Percentiles rank a stretch among this genome's conserved stretches.
Conservation (phyloP, 35 echinoderm and acorn worm species). For the Heliocidaris tuberculata region DNA sequence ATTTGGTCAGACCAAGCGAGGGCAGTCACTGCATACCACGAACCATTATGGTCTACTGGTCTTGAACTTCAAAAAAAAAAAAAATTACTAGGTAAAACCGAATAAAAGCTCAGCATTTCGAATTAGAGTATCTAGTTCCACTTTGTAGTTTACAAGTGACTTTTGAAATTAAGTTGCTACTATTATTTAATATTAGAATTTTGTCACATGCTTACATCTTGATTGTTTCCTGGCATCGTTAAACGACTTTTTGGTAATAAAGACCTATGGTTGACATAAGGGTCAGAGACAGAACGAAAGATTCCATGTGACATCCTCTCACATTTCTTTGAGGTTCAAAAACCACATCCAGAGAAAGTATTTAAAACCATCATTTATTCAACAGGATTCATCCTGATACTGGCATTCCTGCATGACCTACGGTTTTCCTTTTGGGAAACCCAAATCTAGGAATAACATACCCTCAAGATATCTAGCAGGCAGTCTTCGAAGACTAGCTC, state of each 20-base stretch:
- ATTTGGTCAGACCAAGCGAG: background rate
- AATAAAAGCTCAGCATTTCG: background rate
- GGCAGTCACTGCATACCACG: background rate
- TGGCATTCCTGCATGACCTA: background rate
- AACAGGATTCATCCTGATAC: background rate
- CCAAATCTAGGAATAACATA: constrained; percentile 30
- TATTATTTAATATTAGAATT: background rate
- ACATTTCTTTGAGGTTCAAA: background rate
- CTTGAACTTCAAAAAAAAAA: background rate
- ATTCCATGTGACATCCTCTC: background rate
- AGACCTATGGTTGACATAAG: background rate
- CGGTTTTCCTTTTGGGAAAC: constrained; percentile 3
- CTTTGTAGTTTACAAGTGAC: background rate
- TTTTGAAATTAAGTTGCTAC: background rate
- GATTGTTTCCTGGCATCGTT: background rate
- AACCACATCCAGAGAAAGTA: constrained; percentile 9
- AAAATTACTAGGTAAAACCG: too few relatives aligned
- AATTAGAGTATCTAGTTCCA: background rate
- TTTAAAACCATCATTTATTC: constrained; percentile 19
- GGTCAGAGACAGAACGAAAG: background rate
- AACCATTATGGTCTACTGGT: background rate
- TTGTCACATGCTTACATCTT: background rate
- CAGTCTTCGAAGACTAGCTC: constrained; percentile 11
- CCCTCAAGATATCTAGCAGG: constrained; percentile 29
- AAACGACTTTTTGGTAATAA: background rate